Conservation (phyloP, 2,888 invertebrate species). For the Hoplodrina blanda region DNA sequence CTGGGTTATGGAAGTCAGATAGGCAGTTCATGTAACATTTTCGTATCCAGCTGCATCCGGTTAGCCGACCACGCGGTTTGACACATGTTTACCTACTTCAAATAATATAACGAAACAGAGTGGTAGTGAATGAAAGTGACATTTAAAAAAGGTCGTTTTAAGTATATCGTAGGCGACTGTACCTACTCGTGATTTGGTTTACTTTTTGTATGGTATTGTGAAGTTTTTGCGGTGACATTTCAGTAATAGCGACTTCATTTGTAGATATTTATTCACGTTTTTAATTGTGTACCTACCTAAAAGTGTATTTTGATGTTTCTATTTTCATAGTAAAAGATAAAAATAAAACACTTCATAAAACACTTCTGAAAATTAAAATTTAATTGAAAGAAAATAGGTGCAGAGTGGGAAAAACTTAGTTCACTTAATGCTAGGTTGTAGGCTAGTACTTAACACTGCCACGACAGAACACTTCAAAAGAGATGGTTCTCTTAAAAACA, state of each 20-base stretch:
- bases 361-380: background rate
- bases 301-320: background rate
- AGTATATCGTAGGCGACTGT: constrained; percentile 28
- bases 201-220: constrained; percentile 35
- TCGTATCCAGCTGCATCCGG: too few relatives aligned
- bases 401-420: background rate
- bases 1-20: too few relatives aligned
- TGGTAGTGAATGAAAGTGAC: background rate
- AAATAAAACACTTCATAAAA: background rate
- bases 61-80: too few relatives aligned
- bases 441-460: constrained; percentile 20
- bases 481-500: constrained; percentile 39
- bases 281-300: background rate
- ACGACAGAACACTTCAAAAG: constrained; percentile 14
- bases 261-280: background rate
- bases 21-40: too few relatives aligned
- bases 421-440: background rate
- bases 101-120: too few relatives aligned
- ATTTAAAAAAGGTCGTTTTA: background rate
- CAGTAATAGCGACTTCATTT: constrained; percentile 25
- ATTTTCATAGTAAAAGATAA: background rate
- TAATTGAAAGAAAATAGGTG: constrained; percentile 2
- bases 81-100: too few relatives aligned
- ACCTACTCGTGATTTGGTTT: constrained; percentile 28
- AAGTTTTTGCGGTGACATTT: constrained; percentile 40